These are phyloP conservation scores for Callimorpha dominula DNA, from an alignment of 2,888 invertebrate genomes.

Conservation along the genomic window DNA sequence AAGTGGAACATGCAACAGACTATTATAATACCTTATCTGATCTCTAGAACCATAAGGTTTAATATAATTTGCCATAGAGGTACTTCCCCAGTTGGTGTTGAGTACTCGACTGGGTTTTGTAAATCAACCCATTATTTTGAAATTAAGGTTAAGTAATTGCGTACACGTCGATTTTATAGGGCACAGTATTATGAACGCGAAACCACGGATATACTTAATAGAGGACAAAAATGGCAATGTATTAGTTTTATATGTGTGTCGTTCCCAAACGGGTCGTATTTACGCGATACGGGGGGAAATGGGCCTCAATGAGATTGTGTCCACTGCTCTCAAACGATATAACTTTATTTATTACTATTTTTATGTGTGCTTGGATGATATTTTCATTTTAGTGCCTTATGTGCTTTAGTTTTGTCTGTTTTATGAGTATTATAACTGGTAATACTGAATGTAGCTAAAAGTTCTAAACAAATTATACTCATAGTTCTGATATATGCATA, in stretches of 20 bases:
- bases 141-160: constrained; percentile 26
- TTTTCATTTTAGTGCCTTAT: constrained; percentile 41
- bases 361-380: constrained; percentile 48
- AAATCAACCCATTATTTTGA: constrained; percentile 1
- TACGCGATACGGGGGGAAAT: constrained; percentile 61
- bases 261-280: constrained; percentile 62
- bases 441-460: constrained; percentile 1
- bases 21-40: background rate
- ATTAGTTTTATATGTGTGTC: constrained; percentile 70
- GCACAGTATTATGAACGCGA: constrained; percentile 42
- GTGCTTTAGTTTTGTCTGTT: constrained; percentile 17
- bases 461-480: no score
- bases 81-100: background rate
- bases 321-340: constrained; percentile 60
- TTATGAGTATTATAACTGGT: constrained; percentile 5
- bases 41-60: background rate
- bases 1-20: background rate
- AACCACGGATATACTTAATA: constrained; percentile 62
- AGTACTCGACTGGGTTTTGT: background rate
- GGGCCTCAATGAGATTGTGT: constrained; percentile 60
- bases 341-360: constrained; percentile 63
- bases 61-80: background rate
- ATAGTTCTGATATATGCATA: no score
- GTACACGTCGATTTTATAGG: constrained; percentile 32
- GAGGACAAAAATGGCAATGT: constrained; percentile 69